Evolutionary conservation across 1,140 invertebrate species (phyloP).

Genomic region (Bombus picipes): DNA sequence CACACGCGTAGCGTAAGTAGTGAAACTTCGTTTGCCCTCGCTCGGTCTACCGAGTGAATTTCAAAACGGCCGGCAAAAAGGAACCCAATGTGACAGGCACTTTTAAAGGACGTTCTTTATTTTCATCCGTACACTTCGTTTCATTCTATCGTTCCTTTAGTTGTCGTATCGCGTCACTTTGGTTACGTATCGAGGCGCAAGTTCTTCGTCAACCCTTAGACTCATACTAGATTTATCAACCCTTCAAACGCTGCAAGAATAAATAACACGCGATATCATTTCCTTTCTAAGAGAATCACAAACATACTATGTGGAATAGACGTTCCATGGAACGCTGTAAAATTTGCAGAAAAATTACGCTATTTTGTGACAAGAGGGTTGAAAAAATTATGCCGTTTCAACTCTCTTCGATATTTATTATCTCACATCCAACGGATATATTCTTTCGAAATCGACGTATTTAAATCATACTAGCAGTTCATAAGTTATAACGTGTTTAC

Average conservation of each 20-base stretch:
- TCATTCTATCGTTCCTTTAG: background rate
- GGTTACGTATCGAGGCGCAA: background rate
- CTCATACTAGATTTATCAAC: background rate
- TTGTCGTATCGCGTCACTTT: slow-evolving; percentile 12
- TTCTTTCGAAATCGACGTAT: too few species aligned
- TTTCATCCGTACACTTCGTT: background rate
- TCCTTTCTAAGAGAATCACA: background rate
- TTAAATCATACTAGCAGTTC: background rate
- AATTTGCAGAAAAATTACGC: background rate
- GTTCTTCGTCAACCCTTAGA: slow-evolving; percentile 3
- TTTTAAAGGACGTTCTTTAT: background rate
- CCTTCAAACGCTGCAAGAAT: background rate
- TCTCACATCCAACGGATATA: too few species aligned
- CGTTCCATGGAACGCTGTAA: background rate
- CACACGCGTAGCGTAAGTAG: slow-evolving; percentile 61
- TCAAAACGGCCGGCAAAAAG: slow-evolving; percentile 5
- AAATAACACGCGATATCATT: background rate
- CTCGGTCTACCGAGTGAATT: slow-evolving; percentile 30
- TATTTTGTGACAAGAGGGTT: background rate
- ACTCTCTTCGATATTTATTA: background rate
- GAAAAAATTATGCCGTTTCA: background rate
- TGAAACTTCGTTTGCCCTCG: slow-evolving; percentile 51
- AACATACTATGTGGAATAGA: background rate
- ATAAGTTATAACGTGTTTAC: background rate
- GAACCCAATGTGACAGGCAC: slow-evolving; percentile 8